phyloP scores from a whole-genome alignment of 2,113 vertebrate species.

The Tamias sibiricus region DNA sequence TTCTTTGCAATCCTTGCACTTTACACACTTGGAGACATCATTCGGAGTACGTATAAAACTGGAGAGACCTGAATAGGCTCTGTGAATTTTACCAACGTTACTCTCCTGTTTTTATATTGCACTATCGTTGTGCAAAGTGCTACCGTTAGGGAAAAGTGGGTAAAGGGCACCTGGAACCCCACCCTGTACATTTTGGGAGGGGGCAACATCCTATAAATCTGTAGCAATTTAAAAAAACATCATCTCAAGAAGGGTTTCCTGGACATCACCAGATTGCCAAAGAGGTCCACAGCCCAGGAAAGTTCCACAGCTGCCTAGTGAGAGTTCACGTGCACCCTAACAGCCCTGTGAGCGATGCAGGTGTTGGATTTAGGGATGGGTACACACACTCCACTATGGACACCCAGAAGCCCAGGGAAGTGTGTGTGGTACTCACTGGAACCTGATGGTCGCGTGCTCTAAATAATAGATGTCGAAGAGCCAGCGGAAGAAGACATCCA shows the following conservation, averaged over 20 bases:
- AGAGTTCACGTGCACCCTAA: accelerated
- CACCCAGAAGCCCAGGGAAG: not conserved
- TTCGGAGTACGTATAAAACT: not conserved
- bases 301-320: not conserved
- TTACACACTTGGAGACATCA: not conserved
- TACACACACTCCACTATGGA: accelerated
- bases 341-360: not conserved
- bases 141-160: not conserved
- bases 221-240: not conserved
- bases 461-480: conserved; percentile 95
- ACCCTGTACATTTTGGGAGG: not conserved
- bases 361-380: not conserved
- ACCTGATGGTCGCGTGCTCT: conserved; percentile 92
- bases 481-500: conserved; percentile 97
- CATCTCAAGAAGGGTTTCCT: not conserved
- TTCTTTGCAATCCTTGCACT: not conserved
- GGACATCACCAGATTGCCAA: not conserved
- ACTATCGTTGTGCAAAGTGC: not conserved
- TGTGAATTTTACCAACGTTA: not conserved
- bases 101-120: not conserved
- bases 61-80: not conserved
- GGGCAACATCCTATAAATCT: not conserved
- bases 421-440: conserved; percentile 91
- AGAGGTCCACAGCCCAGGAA: not conserved
- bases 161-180: not conserved